phyloP scores from a whole-genome alignment of 2,888 invertebrate species.

The Heliconius ismenius region DNA sequence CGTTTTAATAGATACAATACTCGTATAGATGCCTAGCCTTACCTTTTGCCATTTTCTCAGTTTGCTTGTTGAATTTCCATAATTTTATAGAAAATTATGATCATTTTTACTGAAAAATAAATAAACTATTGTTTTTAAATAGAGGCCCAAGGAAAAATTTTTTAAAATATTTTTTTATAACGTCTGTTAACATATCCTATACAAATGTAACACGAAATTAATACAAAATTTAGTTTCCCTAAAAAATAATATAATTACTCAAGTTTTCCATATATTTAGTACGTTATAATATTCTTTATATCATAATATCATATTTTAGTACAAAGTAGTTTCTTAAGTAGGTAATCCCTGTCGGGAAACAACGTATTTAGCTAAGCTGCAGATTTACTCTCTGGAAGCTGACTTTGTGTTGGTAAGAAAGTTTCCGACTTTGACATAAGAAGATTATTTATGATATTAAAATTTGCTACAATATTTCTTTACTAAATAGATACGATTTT shows the following conservation, averaged over 20 bases:
- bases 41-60: background rate
- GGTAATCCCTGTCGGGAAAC: background rate
- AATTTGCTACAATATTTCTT: too few species aligned
- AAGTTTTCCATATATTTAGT: background rate
- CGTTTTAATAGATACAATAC: background rate
- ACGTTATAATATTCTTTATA: background rate
- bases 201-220: too few species aligned
- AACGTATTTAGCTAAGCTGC: conserved; percentile 2
- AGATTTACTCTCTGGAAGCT: background rate
- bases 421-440: background rate
- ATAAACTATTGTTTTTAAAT: too few species aligned
- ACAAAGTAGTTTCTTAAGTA: background rate
- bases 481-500: too few species aligned
- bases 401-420: background rate
- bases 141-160: too few species aligned
- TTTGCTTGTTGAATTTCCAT: background rate
- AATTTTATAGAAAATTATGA: background rate
- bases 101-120: background rate
- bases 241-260: too few species aligned
- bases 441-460: too few species aligned
- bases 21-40: background rate
- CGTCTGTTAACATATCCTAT: too few species aligned
- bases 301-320: background rate
- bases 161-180: too few species aligned
- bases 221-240: too few species aligned